Conservation (phyloP, 2,888 invertebrate species). For the Tenthredo livida region DNA sequence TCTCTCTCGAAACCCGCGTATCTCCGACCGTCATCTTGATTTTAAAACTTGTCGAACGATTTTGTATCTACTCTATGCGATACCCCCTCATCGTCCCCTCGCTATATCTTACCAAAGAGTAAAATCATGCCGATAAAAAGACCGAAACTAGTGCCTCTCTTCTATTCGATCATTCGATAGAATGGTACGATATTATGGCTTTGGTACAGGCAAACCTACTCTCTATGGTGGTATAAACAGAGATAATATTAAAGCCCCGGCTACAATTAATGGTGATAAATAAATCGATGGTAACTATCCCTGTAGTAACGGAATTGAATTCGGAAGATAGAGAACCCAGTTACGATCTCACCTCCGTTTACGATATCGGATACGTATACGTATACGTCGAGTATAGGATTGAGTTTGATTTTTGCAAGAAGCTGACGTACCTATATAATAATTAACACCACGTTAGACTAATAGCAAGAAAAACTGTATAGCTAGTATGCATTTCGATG, state of each 20-base stretch:
- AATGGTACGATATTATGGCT: conserved; percentile 28
- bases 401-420: background rate
- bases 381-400: background rate
- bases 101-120: background rate
- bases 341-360: conserved; percentile 40
- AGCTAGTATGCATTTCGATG: too few relatives aligned
- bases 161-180: conserved; percentile 46
- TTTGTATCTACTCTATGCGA: conserved; percentile 18
- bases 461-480: too few relatives aligned
- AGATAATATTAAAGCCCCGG: conserved; percentile 13
- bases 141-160: conserved; percentile 35
- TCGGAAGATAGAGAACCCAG: conserved; percentile 25
- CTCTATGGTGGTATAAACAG: background rate
- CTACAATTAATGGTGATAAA: conserved; percentile 45
- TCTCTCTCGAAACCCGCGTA: background rate
- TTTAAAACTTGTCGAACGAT: conserved; percentile 49
- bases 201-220: conserved; percentile 45
- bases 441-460: too few relatives aligned
- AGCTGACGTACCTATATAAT: too few relatives aligned
- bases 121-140: conserved; percentile 22
- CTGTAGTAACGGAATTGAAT: conserved; percentile 13
- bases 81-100: background rate
- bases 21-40: conserved; percentile 37
- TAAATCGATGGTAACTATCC: conserved; percentile 37
- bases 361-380: conserved; percentile 12